A percentile compares a stretch with the other conserved stretches of the same genome.
phyloP scores from a whole-genome alignment of 2,113 vertebrate species.

The Reinhardtius hippoglossoides region DNA sequence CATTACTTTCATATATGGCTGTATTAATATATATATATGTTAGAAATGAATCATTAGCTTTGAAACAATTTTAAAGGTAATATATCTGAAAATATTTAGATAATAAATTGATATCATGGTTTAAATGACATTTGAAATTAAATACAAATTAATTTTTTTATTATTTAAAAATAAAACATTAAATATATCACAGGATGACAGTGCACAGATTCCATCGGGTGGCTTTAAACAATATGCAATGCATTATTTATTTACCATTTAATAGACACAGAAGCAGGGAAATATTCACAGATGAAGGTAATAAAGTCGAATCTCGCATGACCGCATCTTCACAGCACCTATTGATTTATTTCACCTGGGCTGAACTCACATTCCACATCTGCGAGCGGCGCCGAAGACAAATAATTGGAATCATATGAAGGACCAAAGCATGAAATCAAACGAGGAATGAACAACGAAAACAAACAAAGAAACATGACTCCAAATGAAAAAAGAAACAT shows the following conservation, averaged over 20 bases:
- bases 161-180: too few species aligned
- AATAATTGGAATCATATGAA: conserved; percentile 87
- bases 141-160: neutral
- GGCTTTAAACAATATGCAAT: neutral
- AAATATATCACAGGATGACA: neutral
- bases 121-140: neutral
- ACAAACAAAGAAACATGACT: conserved; percentile 20
- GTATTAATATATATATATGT: neutral
- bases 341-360: conserved; percentile 86
- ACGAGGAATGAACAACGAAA: conserved; percentile 34
- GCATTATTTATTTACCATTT: conserved; percentile 2
- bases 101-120: neutral
- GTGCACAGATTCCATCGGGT: too few species aligned
- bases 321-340: conserved; percentile 71
- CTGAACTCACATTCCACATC: conserved; percentile 85
- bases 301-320: conserved; percentile 79
- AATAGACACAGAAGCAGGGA: conserved; percentile 44
- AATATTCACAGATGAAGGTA: conserved; percentile 67
- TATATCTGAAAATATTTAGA: neutral
- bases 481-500: conserved; percentile 14
- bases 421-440: conserved; percentile 63
- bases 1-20: neutral
- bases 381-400: conserved; percentile 82
- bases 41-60: too few species aligned
- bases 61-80: neutral